These are phyloP conservation scores for Hydrophis major DNA, from an alignment of 2,797 vertebrate species.

Conservation along the genomic window DNA sequence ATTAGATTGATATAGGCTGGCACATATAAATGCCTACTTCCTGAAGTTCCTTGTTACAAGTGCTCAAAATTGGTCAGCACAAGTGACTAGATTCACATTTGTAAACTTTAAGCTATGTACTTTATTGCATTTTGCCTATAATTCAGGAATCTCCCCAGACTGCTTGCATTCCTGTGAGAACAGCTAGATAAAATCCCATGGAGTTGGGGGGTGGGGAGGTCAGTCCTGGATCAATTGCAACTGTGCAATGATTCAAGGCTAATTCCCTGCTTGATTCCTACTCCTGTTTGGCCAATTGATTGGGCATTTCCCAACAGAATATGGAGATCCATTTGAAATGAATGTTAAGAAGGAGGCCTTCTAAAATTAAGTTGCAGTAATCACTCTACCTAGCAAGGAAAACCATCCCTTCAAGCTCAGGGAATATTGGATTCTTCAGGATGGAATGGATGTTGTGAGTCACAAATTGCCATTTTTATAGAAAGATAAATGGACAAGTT, in stretches of 20 bases:
- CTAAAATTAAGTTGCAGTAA: background rate
- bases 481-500: background rate
- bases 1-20: background rate
- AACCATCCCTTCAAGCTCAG: background rate
- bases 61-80: background rate
- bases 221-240: background rate
- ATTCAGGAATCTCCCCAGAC: background rate
- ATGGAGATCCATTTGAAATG: background rate
- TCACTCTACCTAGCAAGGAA: background rate
- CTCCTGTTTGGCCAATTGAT: background rate
- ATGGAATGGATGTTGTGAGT: background rate
- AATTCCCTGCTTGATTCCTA: background rate
- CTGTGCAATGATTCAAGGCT: background rate
- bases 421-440: background rate
- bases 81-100: background rate
- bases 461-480: background rate
- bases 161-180: background rate
- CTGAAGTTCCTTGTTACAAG: background rate
- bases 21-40: background rate
- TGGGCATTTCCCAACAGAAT: background rate
- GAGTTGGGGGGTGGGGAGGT: too few species aligned
- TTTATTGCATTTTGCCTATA: background rate
- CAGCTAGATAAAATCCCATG: background rate
- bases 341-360: background rate
- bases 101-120: background rate